Evolutionary conservation across 2,797 vertebrate genomes (phyloP).

Genomic region (Menidia menidia): DNA sequence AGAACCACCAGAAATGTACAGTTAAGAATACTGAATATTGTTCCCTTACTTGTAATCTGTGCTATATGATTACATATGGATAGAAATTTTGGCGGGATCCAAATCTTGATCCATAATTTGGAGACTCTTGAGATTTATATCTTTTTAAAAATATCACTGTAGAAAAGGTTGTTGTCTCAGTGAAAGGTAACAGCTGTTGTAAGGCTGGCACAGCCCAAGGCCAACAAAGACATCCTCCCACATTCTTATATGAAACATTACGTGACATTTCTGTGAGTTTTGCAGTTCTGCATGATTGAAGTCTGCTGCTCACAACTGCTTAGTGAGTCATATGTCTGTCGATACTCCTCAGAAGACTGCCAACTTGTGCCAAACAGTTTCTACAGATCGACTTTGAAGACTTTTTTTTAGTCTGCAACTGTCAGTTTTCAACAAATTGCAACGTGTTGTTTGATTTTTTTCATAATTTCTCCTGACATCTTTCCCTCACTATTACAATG

Average conservation of each 20-base stretch:
- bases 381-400: constrained; percentile 10
- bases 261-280: constrained; percentile 22
- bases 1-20: too few species aligned
- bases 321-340: constrained; percentile 64
- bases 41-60: too few species aligned
- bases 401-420: constrained; percentile 19
- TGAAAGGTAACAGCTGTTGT: constrained; percentile 7
- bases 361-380: constrained; percentile 13
- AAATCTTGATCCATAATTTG: too few species aligned
- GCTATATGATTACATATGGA: too few species aligned
- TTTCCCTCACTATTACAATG: not conserved
- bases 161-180: not conserved
- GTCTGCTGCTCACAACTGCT: constrained; percentile 29
- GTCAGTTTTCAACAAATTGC: not conserved
- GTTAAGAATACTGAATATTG: too few species aligned
- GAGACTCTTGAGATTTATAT: not conserved
- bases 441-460: not conserved
- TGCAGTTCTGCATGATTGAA: constrained; percentile 30
- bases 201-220: constrained; percentile 3
- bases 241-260: constrained; percentile 12
- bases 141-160: not conserved
- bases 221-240: constrained; percentile 21
- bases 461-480: not conserved
- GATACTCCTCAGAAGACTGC: not conserved
- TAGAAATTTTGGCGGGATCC: too few species aligned